Evolutionary conservation across 2,797 vertebrate species (phyloP).

Genomic region (Selene dorsalis): DNA sequence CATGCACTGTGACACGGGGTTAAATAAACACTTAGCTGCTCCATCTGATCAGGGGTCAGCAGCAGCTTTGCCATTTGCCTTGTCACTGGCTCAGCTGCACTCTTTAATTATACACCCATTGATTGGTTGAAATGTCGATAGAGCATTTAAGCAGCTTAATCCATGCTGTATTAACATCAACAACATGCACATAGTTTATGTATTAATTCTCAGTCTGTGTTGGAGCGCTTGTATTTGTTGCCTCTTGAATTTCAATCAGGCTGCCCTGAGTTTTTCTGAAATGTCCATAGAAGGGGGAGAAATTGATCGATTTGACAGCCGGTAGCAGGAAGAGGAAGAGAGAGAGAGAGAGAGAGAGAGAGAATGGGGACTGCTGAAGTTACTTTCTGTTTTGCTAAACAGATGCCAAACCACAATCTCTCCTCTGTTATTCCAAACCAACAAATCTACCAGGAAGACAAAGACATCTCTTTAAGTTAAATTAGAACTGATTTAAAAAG

Average conservation of each 20-base stretch:
- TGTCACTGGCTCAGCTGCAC: constrained; percentile 68
- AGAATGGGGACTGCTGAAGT: background rate
- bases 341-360: background rate
- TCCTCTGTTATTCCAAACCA: constrained; percentile 19
- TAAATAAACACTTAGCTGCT: constrained; percentile 72
- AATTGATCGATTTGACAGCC: constrained; percentile 47
- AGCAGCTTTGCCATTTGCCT: constrained; percentile 26
- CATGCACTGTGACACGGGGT: constrained; percentile 27
- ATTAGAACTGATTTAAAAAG: constrained; percentile 59
- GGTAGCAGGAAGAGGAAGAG: constrained; percentile 4
- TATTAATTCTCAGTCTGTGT: constrained; percentile 58
- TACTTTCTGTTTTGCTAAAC: constrained; percentile 37
- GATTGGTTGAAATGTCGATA: constrained; percentile 75
- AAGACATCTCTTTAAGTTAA: constrained; percentile 46
- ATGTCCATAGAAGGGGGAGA: constrained; percentile 47
- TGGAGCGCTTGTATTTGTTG: constrained; percentile 34
- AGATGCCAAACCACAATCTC: constrained; percentile 16
- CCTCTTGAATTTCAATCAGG: constrained; percentile 52
- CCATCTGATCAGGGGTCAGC: constrained; percentile 52
- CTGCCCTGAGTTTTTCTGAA: constrained; percentile 33
- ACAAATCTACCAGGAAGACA: constrained; percentile 47
- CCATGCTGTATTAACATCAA: constrained; percentile 69
- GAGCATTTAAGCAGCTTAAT: constrained; percentile 75
- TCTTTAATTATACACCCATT: constrained; percentile 78
- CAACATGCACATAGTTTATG: constrained; percentile 54